Evolutionary conservation across 2,797 vertebrate genomes (phyloP).

Genomic region (Diglossa cyanea): DNA sequence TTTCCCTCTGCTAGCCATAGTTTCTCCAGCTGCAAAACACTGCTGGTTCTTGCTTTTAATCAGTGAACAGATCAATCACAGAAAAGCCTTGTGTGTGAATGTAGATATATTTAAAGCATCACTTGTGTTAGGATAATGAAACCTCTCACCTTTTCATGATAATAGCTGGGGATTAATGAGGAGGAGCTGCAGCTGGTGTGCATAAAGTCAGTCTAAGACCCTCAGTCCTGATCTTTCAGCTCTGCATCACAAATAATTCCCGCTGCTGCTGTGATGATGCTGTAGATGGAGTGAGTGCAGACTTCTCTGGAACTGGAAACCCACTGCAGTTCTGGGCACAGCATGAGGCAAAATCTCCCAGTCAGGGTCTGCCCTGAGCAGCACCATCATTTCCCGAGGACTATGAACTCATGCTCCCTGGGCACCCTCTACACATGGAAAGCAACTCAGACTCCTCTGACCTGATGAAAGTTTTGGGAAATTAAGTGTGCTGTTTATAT

Average conservation of each 20-base stretch:
- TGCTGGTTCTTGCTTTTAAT: background rate
- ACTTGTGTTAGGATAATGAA: background rate
- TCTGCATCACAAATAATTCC: background rate
- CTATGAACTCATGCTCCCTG: rapidly evolving
- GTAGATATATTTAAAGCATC: background rate
- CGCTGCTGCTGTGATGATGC: background rate
- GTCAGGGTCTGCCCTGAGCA: background rate
- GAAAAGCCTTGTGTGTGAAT: background rate
- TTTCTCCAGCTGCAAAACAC: background rate
- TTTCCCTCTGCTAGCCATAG: background rate
- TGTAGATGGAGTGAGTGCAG: background rate
- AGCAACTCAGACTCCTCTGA: background rate
- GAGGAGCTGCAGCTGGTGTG: background rate
- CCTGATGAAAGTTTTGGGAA: background rate
- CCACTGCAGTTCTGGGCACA: background rate
- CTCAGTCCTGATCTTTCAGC: background rate
- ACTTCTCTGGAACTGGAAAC: background rate
- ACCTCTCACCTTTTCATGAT: background rate
- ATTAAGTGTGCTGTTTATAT: background rate
- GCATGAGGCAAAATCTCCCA: background rate
- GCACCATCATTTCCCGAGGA: background rate
- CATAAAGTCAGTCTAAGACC: background rate
- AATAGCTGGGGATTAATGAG: background rate
- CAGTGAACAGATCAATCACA: background rate
- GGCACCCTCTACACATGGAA: rapidly evolving